Conservation (phyloP, 1,140 invertebrate genomes). For the Drosophila micromelanica region DNA sequence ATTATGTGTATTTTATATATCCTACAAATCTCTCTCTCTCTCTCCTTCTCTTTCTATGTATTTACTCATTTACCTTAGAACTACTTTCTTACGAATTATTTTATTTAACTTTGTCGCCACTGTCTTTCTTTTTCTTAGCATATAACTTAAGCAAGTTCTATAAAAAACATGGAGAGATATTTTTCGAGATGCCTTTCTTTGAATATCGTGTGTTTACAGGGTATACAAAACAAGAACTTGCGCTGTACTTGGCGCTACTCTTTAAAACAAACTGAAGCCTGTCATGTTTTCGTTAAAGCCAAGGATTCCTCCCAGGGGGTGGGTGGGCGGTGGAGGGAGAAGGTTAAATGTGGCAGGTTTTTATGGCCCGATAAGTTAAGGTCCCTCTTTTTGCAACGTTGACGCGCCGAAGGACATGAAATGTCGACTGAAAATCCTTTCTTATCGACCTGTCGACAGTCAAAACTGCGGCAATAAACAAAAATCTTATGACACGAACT, state of each 20-base stretch:
- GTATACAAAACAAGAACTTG: constrained; percentile 6
- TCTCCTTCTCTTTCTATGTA: background rate
- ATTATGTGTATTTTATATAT: too few relatives aligned
- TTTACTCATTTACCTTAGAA: too few relatives aligned
- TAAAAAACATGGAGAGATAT: too few relatives aligned
- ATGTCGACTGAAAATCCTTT: background rate
- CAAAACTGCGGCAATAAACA: constrained; percentile 4
- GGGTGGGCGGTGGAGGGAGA: background rate
- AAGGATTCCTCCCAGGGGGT: background rate
- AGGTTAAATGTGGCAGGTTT: background rate
- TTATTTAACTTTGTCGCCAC: too few relatives aligned
- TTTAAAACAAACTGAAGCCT: constrained; percentile 12
- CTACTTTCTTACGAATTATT: too few relatives aligned
- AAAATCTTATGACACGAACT: background rate
- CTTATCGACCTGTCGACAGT: background rate
- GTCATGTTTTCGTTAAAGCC: constrained; percentile 4
- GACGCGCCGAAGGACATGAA: constrained; percentile 38
- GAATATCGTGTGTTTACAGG: background rate
- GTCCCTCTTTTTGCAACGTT: constrained; percentile 19
- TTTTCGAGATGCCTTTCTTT: background rate
- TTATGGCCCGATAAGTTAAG: constrained; percentile 30
- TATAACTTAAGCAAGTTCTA: too few relatives aligned
- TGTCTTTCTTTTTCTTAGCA: too few relatives aligned
- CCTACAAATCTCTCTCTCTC: background rate
- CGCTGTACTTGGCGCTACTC: background rate